Conservation (phyloP, 2,888 invertebrate genomes). For the Junonia oenone region DNA sequence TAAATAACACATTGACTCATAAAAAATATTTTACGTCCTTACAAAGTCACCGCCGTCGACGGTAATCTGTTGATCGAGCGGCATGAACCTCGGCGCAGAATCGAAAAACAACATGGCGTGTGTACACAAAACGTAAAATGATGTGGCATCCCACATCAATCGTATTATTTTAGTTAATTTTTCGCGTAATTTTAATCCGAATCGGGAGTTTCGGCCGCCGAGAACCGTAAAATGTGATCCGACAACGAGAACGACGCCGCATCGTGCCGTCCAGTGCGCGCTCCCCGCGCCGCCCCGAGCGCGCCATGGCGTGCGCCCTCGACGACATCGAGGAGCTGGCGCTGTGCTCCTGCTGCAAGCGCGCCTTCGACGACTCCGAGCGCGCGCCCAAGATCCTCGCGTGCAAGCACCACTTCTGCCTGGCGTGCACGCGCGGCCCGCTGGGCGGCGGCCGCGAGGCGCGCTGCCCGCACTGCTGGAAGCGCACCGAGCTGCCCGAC, state of each 20-base stretch:
- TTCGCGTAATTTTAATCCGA: slow-evolving; percentile 22
- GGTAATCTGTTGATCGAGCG: slow-evolving; percentile 54
- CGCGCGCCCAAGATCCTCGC: slow-evolving; percentile 85
- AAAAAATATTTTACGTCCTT: too few relatives aligned
- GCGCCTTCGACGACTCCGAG: slow-evolving; percentile 86
- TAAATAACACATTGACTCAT: too few relatives aligned
- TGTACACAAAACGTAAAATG: slow-evolving; percentile 50
- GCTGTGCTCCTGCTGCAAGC: slow-evolving; percentile 86
- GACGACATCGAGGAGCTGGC: slow-evolving; percentile 87
- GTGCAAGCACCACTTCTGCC: slow-evolving; percentile 88
- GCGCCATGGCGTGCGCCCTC: slow-evolving; percentile 77
- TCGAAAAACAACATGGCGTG: slow-evolving; percentile 46
- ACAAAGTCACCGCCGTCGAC: slow-evolving; percentile 34
- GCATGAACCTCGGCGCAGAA: slow-evolving; percentile 41
- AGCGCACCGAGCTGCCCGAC: slow-evolving; percentile 84
- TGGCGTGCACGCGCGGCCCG: slow-evolving; percentile 85
- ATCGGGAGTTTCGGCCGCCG: slow-evolving; percentile 27
- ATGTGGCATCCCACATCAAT: slow-evolving; percentile 43
- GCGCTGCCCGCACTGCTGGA: slow-evolving; percentile 87
- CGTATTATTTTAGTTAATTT: slow-evolving; percentile 35
- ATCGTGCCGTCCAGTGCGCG: slow-evolving; percentile 10
- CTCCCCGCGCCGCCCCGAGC: slow-evolving; percentile 35
- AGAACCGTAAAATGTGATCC: slow-evolving; percentile 34
- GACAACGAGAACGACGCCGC: slow-evolving; percentile 23
- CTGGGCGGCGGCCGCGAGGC: slow-evolving; percentile 84